Conservation (phyloP, 2,888 invertebrate genomes). For the Notodonta dromedarius region DNA sequence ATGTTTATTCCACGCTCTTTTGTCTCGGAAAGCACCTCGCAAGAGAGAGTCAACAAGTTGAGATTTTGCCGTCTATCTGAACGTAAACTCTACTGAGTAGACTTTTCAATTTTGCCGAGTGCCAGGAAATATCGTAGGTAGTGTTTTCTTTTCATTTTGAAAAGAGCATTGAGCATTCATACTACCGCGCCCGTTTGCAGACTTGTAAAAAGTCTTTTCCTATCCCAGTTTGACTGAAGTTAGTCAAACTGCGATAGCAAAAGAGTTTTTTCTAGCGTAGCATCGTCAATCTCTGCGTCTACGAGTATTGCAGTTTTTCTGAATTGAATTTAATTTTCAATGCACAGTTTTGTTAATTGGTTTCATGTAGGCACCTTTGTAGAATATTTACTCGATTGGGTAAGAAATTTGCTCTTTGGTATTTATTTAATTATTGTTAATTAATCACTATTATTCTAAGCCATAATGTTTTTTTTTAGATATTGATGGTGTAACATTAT, state of each 20-base stretch:
- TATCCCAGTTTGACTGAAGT: conserved; percentile 17
- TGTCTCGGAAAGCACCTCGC: neutral
- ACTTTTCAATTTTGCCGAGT: conserved; percentile 74
- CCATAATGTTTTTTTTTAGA: no score
- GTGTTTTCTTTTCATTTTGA: conserved; percentile 66
- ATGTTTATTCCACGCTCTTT: neutral
- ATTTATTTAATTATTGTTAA: no score
- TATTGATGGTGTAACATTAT: no score
- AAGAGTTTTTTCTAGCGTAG: neutral
- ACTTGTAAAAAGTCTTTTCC: conserved; percentile 25
- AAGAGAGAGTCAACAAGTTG: neutral
- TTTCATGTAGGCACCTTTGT: no score
- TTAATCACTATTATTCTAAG: no score
- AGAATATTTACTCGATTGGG: no score
- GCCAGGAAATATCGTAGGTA: conserved; percentile 52
- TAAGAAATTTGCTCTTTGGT: no score
- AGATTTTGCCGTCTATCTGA: conserved; percentile 40
- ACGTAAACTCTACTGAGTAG: conserved; percentile 61
- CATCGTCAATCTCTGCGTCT: neutral
- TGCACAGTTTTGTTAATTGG: no score
- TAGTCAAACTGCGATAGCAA: no score
- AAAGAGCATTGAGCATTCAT: conserved; percentile 61
- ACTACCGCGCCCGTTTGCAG: conserved; percentile 12
- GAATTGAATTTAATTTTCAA: no score
- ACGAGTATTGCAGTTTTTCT: neutral